phyloP scores from a whole-genome alignment of 2,797 vertebrate species.

The Leontocebus nigricollis region DNA sequence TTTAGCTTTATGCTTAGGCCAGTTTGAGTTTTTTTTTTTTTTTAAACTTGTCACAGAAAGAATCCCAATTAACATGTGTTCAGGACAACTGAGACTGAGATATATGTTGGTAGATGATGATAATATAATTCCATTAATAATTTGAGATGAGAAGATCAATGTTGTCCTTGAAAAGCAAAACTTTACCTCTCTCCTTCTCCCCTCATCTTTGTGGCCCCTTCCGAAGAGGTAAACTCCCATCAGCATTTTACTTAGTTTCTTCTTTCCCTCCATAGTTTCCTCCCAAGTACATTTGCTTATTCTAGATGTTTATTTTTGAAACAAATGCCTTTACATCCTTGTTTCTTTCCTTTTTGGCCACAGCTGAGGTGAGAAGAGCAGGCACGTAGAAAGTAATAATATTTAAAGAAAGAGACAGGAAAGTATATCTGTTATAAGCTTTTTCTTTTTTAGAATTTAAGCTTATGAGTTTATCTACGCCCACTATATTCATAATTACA shows the following conservation, averaged over 20 bases:
- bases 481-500: slow-evolving; percentile 89
- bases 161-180: neutral
- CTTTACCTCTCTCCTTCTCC: neutral
- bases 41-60: neutral
- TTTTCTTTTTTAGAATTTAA: slow-evolving; percentile 88
- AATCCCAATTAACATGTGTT: neutral
- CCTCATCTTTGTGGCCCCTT: neutral
- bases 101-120: neutral
- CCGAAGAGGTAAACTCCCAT: neutral
- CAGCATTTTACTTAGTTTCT: neutral
- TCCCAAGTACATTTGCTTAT: neutral
- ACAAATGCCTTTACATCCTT: neutral
- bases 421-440: slow-evolving; percentile 83
- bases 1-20: neutral
- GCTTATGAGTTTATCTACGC: slow-evolving; percentile 88
- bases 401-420: slow-evolving; percentile 74
- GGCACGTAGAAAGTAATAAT: slow-evolving; percentile 29
- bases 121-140: neutral
- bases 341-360: neutral
- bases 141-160: neutral
- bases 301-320: neutral
- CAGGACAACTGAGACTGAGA: neutral
- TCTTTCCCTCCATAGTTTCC: neutral
- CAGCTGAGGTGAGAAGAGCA: neutral
- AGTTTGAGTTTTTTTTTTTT: neutral